A percentile compares a stretch with the other conserved stretches of the same genome.
Conservation (phyloP, 2,888 invertebrate species). For the Dryadula phaetusa region DNA sequence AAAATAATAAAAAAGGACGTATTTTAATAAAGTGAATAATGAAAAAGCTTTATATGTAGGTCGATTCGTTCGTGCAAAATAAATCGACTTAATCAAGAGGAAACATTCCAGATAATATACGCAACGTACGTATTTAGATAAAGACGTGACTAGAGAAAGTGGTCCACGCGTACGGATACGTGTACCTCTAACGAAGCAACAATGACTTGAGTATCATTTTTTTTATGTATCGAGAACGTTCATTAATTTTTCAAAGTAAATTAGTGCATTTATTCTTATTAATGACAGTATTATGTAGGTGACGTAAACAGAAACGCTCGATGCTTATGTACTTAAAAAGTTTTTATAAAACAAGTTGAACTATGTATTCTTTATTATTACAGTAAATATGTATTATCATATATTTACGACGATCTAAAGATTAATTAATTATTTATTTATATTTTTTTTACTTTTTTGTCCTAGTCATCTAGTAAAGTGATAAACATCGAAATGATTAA, state of each 20-base stretch:
- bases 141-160: conserved; percentile 70
- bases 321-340: not conserved
- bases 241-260: conserved; percentile 19
- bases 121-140: conserved; percentile 43
- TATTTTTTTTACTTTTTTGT: no score
- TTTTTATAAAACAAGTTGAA: no score
- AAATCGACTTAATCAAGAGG: conserved; percentile 50
- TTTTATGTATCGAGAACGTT: conserved; percentile 25
- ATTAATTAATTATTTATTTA: no score
- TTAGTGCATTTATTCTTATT: conserved; percentile 10
- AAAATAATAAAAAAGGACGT: not conserved
- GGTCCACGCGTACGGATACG: conserved; percentile 46
- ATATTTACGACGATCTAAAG: no score
- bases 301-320: not conserved
- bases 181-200: conserved; percentile 32
- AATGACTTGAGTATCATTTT: conserved; percentile 26
- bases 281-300: not conserved
- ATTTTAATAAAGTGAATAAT: conserved; percentile 17
- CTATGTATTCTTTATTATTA: no score
- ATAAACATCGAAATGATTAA: no score
- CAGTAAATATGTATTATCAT: no score
- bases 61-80: conserved; percentile 49
- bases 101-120: conserved; percentile 45
- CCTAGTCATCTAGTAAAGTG: no score
- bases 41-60: conserved; percentile 39